Evolutionary conservation across 2,888 invertebrate species (phyloP).

Genomic region (Vesta saturnalis): DNA sequence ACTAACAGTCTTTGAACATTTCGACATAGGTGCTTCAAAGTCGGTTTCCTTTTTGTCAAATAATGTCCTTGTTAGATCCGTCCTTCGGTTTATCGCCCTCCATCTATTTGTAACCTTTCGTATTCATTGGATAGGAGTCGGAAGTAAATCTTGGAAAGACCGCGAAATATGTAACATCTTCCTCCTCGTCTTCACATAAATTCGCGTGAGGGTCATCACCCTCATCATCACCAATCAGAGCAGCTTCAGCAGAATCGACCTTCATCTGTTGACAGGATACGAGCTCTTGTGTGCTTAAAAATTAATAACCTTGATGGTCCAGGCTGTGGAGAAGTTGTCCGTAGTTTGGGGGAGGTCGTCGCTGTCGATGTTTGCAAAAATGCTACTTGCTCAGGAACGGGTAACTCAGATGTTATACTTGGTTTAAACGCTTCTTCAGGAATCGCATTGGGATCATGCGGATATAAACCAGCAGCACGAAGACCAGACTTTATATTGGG

Average conservation of each 20-base stretch:
- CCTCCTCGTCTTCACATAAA: neutral
- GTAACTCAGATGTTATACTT: slow-evolving; percentile 11
- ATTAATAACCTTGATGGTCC: slow-evolving; percentile 8
- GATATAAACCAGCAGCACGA: neutral
- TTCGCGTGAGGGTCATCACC: no score
- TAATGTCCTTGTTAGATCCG: no score
- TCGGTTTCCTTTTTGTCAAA: no score
- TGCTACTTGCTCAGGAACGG: neutral
- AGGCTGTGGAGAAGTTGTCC: slow-evolving; percentile 13
- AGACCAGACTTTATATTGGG: neutral
- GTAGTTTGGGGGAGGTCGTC: neutral
- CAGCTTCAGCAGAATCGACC: slow-evolving; percentile 15
- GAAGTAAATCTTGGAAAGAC: neutral
- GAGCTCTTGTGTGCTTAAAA: slow-evolving; percentile 3
- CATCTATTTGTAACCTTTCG: neutral
- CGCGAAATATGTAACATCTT: neutral
- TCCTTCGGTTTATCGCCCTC: neutral
- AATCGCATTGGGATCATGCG: neutral
- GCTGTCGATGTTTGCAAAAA: neutral
- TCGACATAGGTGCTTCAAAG: no score
- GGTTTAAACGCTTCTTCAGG: slow-evolving; percentile 11
- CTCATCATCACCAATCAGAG: neutral
- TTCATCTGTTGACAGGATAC: slow-evolving; percentile 2
- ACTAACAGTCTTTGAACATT: no score
- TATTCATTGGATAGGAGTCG: neutral